Conservation (phyloP, 64 coral and sea anemone genomes). For the Stichodactyla mertensii region DNA sequence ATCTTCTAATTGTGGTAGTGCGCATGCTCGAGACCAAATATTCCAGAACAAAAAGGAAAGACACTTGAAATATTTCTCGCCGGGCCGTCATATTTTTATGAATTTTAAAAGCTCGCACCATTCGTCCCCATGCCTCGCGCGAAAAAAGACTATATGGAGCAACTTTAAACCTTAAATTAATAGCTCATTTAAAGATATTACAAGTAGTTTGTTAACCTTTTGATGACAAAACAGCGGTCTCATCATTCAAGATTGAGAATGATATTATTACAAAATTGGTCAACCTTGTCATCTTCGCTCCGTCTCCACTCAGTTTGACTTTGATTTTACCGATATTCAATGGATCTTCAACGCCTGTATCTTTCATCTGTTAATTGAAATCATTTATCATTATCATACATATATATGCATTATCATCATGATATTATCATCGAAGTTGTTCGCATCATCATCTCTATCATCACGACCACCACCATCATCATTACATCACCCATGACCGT, state of each 20-base stretch:
- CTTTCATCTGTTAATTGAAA: not conserved
- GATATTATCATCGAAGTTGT: too few relatives aligned
- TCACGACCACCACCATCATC: too few relatives aligned
- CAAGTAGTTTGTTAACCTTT: not conserved
- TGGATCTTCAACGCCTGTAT: not conserved
- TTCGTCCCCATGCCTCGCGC: slow-evolving; percentile 8
- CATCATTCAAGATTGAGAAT: slow-evolving; percentile 24
- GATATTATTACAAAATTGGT: slow-evolving; percentile 27
- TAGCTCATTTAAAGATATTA: too few relatives aligned
- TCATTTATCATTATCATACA: too few relatives aligned
- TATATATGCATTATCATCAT: too few relatives aligned
- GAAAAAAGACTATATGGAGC: not conserved
- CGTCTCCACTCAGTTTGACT: slow-evolving; percentile 15
- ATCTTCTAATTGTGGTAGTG: too few relatives aligned
- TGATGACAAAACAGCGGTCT: slow-evolving; percentile 12
- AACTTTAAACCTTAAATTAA: not conserved
- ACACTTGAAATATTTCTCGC: not conserved
- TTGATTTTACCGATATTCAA: not conserved
- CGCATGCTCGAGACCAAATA: too few relatives aligned
- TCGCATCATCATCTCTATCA: too few relatives aligned
- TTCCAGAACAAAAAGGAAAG: not conserved
- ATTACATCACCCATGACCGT: too few relatives aligned
- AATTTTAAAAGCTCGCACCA: slow-evolving; percentile 15
- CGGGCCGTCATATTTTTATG: not conserved
- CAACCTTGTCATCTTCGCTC: slow-evolving; percentile 16